Conservation (phyloP, 2,888 invertebrate genomes). For the Apamea sordens region DNA sequence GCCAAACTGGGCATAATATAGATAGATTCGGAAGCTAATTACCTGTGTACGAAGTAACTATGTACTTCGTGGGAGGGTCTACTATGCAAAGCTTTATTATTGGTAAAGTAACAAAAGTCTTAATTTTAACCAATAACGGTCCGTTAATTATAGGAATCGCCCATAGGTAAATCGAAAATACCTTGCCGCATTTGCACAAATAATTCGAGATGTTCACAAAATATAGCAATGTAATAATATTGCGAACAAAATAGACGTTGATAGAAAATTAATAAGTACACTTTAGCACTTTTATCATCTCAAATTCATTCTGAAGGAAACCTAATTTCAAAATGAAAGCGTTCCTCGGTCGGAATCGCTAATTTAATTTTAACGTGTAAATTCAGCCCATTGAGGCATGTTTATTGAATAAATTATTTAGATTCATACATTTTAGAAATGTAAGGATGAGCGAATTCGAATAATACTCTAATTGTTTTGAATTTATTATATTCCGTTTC, state of each 20-base stretch:
- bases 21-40: neutral
- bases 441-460: conserved; percentile 47
- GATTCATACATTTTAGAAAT: conserved; percentile 65
- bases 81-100: neutral
- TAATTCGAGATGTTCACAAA: conserved; percentile 21
- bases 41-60: neutral
- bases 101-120: neutral
- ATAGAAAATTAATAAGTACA: conserved; percentile 64
- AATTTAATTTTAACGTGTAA: conserved; percentile 72
- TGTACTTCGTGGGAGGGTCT: neutral
- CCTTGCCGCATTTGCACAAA: conserved; percentile 32
- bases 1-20: neutral
- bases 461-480: conserved; percentile 55
- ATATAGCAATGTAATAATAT: conserved; percentile 22
- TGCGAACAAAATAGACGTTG: conserved; percentile 42
- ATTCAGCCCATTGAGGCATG: conserved; percentile 68
- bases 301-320: conserved; percentile 67
- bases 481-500: conserved; percentile 34
- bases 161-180: conserved; percentile 3
- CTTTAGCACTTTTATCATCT: conserved; percentile 61
- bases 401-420: conserved; percentile 72
- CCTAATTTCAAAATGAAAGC: conserved; percentile 67
- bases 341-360: conserved; percentile 65
- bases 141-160: neutral
- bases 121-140: neutral